Conservation (phyloP, 1,140 invertebrate species). For the Gonioctena quinquepunctata region DNA sequence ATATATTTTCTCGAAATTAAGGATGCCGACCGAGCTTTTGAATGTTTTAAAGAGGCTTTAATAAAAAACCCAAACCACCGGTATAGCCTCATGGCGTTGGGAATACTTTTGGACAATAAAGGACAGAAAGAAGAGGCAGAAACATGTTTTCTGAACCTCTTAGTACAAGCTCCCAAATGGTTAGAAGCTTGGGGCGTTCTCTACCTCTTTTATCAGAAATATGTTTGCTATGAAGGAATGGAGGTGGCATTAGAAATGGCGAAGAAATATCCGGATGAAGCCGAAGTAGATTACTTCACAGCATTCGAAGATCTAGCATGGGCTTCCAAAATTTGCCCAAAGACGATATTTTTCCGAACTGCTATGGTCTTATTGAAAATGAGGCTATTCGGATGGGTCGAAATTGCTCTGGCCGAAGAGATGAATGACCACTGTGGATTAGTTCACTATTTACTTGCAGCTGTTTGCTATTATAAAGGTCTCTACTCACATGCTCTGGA, state of each 20-base stretch:
- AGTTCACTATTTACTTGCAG: neutral
- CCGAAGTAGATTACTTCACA: constrained; percentile 31
- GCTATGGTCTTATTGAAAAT: constrained; percentile 44
- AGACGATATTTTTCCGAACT: constrained; percentile 39
- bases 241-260: constrained; percentile 43
- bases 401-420: constrained; percentile 37
- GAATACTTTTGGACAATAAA: constrained; percentile 35
- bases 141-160: constrained; percentile 43
- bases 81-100: constrained; percentile 18
- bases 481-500: constrained; percentile 36
- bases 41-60: constrained; percentile 42
- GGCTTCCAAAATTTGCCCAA: constrained; percentile 35
- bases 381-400: constrained; percentile 37
- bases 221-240: constrained; percentile 39
- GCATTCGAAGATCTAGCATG: constrained; percentile 41
- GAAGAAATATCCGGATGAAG: constrained; percentile 30
- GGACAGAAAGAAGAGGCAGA: constrained; percentile 38
- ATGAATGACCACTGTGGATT: constrained; percentile 3
- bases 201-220: constrained; percentile 42
- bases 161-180: constrained; percentile 36
- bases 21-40: constrained; percentile 34
- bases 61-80: constrained; percentile 26
- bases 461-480: constrained; percentile 3
- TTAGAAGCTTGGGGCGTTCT: constrained; percentile 41
- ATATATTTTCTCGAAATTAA: constrained; percentile 39